phyloP scores from a whole-genome alignment of 2,113 vertebrate genomes.

The Tetraodon nigroviridis region DNA sequence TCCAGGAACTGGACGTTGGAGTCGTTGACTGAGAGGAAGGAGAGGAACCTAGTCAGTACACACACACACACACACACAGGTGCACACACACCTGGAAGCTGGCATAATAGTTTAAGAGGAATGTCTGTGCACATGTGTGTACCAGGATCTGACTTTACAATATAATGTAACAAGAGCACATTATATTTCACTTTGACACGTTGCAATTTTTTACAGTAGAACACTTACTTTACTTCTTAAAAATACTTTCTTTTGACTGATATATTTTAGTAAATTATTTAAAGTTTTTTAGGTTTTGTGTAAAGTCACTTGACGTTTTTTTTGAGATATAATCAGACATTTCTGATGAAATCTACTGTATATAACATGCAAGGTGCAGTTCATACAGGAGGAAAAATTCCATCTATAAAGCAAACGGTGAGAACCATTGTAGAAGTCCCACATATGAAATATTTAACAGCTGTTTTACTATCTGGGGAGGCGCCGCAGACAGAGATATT shows the following conservation, averaged over 20 bases:
- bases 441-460: not conserved
- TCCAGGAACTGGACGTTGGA: slow-evolving; percentile 99
- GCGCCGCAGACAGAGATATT: too few species aligned
- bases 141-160: slow-evolving; percentile 9
- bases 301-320: slow-evolving; percentile 2
- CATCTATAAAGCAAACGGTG: slow-evolving; percentile 10
- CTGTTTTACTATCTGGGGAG: slow-evolving; percentile 5
- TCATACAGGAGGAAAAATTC: slow-evolving; percentile 24
- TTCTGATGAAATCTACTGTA: slow-evolving; percentile 4
- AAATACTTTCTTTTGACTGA: too few species aligned
- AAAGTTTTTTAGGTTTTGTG: not conserved
- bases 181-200: slow-evolving; percentile 29
- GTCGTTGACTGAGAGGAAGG: slow-evolving; percentile 86
- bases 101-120: too few species aligned
- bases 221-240: too few species aligned
- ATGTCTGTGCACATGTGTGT: not conserved
- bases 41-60: slow-evolving; percentile 18
- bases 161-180: slow-evolving; percentile 45
- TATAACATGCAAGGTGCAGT: slow-evolving; percentile 56
- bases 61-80: slow-evolving; percentile 8
- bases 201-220: not conserved
- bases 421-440: slow-evolving; percentile 67
- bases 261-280: too few species aligned
- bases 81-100: not conserved
- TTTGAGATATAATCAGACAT: not conserved